These are phyloP conservation scores for Alectura lathami DNA, from an alignment of 2,113 vertebrate genomes.

Conservation along the genomic window DNA sequence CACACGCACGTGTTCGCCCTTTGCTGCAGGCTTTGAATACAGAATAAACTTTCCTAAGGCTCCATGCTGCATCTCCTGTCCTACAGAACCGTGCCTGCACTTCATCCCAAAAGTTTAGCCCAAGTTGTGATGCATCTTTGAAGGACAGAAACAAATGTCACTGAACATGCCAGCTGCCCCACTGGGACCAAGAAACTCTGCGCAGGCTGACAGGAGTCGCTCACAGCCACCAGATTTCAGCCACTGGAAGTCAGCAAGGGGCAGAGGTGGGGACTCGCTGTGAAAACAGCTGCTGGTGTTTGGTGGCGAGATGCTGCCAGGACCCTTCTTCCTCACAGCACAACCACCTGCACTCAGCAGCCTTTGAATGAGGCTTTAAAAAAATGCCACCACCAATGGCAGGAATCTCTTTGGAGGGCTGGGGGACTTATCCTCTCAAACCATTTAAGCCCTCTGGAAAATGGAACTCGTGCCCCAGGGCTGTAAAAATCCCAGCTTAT, in stretches of 20 bases:
- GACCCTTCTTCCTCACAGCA: not conserved
- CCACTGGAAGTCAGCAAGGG: not conserved
- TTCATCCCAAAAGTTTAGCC: not conserved
- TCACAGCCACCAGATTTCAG: not conserved
- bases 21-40: not conserved
- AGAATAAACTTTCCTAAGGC: not conserved
- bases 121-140: not conserved
- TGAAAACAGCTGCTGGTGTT: too few relatives aligned
- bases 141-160: not conserved
- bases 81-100: not conserved
- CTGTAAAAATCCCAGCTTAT: not conserved
- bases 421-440: not conserved
- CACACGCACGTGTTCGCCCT: not conserved
- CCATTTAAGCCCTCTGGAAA: not conserved
- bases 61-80: not conserved
- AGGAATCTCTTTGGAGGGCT: not conserved
- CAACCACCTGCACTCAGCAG: not conserved
- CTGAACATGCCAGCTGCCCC: not conserved
- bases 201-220: not conserved
- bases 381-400: accelerated
- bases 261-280: not conserved
- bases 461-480: not conserved
- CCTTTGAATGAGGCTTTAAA: not conserved
- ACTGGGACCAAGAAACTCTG: not conserved
- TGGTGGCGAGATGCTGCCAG: not conserved